Evolutionary conservation across 2,888 invertebrate species (phyloP).

Genomic region (Yponomeuta plumbellus): DNA sequence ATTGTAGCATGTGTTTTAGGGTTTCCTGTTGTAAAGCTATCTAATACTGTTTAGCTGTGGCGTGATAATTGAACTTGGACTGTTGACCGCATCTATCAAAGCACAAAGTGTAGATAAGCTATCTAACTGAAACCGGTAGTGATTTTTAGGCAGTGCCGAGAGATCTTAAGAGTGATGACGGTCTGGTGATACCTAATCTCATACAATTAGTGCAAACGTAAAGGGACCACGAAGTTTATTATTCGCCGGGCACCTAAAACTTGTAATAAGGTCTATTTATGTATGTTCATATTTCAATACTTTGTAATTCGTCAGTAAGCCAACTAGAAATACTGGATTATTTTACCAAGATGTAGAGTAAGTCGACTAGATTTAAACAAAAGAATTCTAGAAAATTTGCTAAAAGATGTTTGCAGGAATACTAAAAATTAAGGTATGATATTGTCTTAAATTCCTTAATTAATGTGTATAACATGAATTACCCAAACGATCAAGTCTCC

Average conservation of each 20-base stretch:
- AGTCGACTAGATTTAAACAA: constrained; percentile 48
- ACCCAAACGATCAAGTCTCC: not conserved
- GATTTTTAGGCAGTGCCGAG: not conserved
- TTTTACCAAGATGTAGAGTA: constrained; percentile 29
- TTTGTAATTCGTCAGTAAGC: constrained; percentile 28
- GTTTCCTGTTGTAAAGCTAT: not conserved
- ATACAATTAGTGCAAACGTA: not conserved
- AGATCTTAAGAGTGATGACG: not conserved
- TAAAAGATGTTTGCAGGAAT: not conserved
- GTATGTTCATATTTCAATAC: not conserved
- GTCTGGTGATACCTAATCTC: not conserved
- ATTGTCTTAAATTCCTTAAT: not conserved
- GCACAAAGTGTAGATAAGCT: not conserved
- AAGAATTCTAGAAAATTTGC: constrained; percentile 29
- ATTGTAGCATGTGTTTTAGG: no score
- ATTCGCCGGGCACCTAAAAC: no score
- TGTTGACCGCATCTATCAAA: not conserved
- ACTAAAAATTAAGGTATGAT: not conserved
- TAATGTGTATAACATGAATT: not conserved
- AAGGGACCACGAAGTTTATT: not conserved
- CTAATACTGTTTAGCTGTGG: not conserved
- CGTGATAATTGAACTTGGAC: not conserved
- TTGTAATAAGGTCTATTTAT: constrained; percentile 1
- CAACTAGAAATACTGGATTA: constrained; percentile 45
- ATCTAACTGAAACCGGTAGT: not conserved